Conservation (phyloP, 2,113 vertebrate genomes). For the Forbesichthys papilliferus region DNA sequence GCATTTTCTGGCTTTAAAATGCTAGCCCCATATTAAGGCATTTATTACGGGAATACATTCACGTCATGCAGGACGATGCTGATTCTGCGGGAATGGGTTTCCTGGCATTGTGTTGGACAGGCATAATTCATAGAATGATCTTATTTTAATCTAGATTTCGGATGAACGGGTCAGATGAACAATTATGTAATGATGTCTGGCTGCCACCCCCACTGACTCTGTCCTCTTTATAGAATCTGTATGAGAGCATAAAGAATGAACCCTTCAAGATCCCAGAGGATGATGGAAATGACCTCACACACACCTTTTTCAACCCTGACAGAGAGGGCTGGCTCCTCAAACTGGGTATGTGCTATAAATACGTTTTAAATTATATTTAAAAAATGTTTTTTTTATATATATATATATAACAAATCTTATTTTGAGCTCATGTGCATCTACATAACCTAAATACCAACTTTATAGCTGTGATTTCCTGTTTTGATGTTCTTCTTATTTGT, state of each 20-base stretch:
- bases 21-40: neutral
- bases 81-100: neutral
- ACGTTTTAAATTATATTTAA: neutral
- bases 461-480: conserved; percentile 57
- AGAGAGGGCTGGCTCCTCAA: conserved; percentile 97
- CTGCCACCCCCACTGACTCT: neutral
- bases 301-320: conserved; percentile 98
- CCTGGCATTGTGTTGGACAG: too few species aligned
- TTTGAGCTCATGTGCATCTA: neutral
- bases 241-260: conserved; percentile 96
- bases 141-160: neutral
- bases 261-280: conserved; percentile 98
- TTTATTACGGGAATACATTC: neutral
- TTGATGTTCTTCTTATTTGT: conserved; percentile 80
- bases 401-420: neutral
- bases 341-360: conserved; percentile 78
- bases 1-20: neutral
- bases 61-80: neutral
- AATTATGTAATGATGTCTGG: too few species aligned
- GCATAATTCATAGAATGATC: neutral
- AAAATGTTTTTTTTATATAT: too few species aligned
- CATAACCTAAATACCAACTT: neutral
- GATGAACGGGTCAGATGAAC: neutral
- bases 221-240: conserved; percentile 85
- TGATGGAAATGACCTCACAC: conserved; percentile 95